Evolutionary conservation across 2,113 vertebrate genomes (phyloP).

Genomic region (Brachyhypopomus gauderio): DNA sequence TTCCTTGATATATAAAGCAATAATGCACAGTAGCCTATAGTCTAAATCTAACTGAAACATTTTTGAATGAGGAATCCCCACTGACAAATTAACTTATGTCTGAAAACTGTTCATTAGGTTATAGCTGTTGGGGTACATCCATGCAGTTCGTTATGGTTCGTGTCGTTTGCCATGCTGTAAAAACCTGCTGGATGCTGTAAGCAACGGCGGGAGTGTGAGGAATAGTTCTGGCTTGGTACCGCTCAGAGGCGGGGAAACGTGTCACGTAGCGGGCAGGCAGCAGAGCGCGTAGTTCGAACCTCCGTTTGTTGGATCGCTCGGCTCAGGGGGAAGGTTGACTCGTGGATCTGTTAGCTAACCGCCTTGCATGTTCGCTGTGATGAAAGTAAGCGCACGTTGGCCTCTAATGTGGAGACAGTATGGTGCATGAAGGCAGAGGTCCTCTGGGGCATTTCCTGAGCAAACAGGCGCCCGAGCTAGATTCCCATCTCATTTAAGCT

Average conservation of each 20-base stretch:
- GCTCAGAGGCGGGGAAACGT: background rate
- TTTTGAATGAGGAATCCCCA: no score
- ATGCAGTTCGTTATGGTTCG: background rate
- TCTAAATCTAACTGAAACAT: background rate
- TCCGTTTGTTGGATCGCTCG: background rate
- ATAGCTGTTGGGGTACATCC: background rate
- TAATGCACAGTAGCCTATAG: no score
- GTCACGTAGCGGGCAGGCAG: background rate
- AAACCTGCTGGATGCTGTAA: constrained; percentile 31
- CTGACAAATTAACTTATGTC: no score
- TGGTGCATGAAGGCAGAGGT: background rate
- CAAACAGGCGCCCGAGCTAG: background rate
- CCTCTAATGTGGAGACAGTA: background rate
- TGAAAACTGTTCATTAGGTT: background rate
- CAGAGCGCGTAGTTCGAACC: background rate
- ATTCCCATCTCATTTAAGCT: constrained; percentile 3
- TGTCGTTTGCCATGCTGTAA: background rate
- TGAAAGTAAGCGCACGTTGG: background rate
- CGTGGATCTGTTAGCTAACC: background rate
- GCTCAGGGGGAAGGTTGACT: background rate
- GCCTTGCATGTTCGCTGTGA: background rate
- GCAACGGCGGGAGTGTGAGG: constrained; percentile 1
- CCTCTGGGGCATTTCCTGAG: background rate
- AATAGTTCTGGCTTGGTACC: background rate
- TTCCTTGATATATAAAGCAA: no score